Evolutionary conservation across 2,797 vertebrate genomes (phyloP).

Genomic region (Ceyx erithaca): DNA sequence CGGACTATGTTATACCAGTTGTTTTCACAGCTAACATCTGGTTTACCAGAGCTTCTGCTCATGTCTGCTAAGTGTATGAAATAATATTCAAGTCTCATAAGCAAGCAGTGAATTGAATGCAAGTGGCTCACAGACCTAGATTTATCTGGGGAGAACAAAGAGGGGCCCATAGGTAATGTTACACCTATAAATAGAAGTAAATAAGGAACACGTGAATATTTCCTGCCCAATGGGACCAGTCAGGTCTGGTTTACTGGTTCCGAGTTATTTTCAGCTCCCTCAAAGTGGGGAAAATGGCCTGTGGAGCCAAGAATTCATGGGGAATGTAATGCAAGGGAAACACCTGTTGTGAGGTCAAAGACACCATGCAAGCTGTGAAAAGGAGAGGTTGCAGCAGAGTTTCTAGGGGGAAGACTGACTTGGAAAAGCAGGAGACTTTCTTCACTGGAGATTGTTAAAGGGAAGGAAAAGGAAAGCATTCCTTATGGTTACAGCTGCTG

Average conservation of each 20-base stretch:
- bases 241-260: background rate
- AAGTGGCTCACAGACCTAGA: background rate
- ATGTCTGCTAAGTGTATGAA: background rate
- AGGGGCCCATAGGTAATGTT: background rate
- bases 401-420: background rate
- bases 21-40: background rate
- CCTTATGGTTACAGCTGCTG: background rate
- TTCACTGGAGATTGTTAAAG: background rate
- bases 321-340: constrained; percentile 46
- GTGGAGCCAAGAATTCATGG: constrained; percentile 21
- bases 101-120: background rate
- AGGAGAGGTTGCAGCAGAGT: background rate
- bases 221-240: background rate
- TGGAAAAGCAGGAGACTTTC: constrained; percentile 10
- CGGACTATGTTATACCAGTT: background rate
- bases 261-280: constrained; percentile 35
- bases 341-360: constrained; percentile 57
- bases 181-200: constrained; percentile 3
- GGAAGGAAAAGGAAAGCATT: background rate
- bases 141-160: background rate
- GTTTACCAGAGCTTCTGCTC: background rate
- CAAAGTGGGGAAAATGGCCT: background rate
- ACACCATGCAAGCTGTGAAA: background rate
- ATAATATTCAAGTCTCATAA: background rate
- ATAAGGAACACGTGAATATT: background rate